phyloP scores from a whole-genome alignment of 2,113 vertebrate genomes.

The Cottus gobio region DNA sequence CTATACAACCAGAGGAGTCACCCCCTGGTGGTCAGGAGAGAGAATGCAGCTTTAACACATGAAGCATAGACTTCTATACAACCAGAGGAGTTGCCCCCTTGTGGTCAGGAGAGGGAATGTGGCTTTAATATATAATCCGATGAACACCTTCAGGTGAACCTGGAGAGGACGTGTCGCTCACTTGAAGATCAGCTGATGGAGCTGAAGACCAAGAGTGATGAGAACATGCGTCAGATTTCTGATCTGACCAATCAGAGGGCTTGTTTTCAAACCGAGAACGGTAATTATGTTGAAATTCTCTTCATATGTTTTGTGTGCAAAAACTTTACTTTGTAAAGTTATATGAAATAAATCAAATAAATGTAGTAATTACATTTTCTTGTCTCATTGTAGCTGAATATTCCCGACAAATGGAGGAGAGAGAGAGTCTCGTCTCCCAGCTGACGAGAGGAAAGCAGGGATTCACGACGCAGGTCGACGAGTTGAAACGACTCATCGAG shows the following conservation, averaged over 20 bases:
- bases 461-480: constrained; percentile 59
- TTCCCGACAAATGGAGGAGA: constrained; percentile 71
- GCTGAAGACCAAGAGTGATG: constrained; percentile 71
- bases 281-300: background rate
- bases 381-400: constrained; percentile 59
- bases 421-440: constrained; percentile 71
- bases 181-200: constrained; percentile 77
- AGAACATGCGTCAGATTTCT: constrained; percentile 55
- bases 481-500: constrained; percentile 68
- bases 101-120: too few relatives aligned
- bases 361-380: background rate
- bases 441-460: constrained; percentile 71
- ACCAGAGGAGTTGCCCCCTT: too few relatives aligned
- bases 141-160: constrained; percentile 38
- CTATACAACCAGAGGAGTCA: too few relatives aligned
- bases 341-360: too few relatives aligned
- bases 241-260: constrained; percentile 73
- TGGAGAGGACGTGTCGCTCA: constrained; percentile 72
- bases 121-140: too few relatives aligned
- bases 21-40: too few relatives aligned
- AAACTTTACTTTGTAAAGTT: too few relatives aligned
- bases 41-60: too few relatives aligned
- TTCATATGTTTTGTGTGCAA: too few relatives aligned
- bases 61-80: too few relatives aligned
- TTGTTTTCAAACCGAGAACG: constrained; percentile 74